Evolutionary conservation across 2,888 invertebrate species (phyloP), one percentile per base, ranked within the genome.

Genomic region (Watsonalla binaria): DNA sequence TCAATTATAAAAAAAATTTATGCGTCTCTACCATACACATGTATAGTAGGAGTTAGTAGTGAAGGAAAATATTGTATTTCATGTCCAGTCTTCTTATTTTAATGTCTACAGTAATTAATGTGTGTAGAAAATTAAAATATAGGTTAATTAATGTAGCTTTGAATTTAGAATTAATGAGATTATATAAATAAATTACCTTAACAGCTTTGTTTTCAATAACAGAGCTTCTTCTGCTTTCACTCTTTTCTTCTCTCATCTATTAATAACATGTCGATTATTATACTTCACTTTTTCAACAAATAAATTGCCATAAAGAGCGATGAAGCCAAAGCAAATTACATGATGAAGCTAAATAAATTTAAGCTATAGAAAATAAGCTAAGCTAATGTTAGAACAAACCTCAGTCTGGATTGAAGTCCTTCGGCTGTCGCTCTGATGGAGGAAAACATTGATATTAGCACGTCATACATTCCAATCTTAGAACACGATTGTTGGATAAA

Each of bases 211-310:
- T 84, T 68, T 90, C 90, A 51, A 86, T 72, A 45, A 84, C 67
- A 9, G 90, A 90, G 67, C 89, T 84, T 59, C 83, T 82, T 56
- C 90, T 77, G 62, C 90, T 90, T 57, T 87, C 87, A 39, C 79
- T 67, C 56, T 79, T 84, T 71, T 87, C 86, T 61, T 85, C 79
- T 53, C 74, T 80, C 57, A 77, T 74, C 86, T 86, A 62, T 14
- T 62, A 46, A 54, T 60, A 57, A 56, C 51, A 50, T 55, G 49
- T 52, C 52, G 24, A 47, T 53, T 46, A 56, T 59, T 35, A 54
- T 56, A 59, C 45, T 56, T 56, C 51, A 59, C 58, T 39, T 49
- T 54, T 59, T 54, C 2, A n/a, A 45, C 6, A 9, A n/a, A 7
- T 6, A 37, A 37, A 37, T 24, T 8, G 37, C 37, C 6, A 37